A percentile compares a stretch with the other conserved stretches of the same genome.
Conservation (phyloP, 2,797 vertebrate genomes). For the Thalassophryne amazonica region DNA sequence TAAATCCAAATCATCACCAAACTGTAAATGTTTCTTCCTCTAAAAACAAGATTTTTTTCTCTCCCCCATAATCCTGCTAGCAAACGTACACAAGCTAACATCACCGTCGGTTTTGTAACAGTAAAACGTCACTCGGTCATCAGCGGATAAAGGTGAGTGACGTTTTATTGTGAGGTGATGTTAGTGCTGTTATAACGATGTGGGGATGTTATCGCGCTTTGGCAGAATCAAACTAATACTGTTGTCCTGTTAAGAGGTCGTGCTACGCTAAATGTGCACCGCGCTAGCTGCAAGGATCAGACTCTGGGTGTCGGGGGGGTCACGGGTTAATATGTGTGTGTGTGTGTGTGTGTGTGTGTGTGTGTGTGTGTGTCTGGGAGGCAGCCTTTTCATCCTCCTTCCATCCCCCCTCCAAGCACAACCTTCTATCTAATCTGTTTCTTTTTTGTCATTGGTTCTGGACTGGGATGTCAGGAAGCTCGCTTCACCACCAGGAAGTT, state of each 20-base stretch:
- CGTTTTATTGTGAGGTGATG: background rate
- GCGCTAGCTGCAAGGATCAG: conserved; percentile 65
- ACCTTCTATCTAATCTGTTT: conserved; percentile 44
- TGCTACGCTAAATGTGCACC: conserved; percentile 59
- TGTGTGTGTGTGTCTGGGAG: conserved; percentile 62
- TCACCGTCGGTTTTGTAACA: no score
- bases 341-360: conserved; percentile 11
- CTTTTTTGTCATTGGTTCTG: conserved; percentile 46
- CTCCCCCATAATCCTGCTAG: no score
- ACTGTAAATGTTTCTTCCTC: no score
- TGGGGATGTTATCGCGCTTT: conserved; percentile 50
- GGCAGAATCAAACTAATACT: conserved; percentile 67
- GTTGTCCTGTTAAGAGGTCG: conserved; percentile 56
- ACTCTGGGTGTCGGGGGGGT: conserved; percentile 17
- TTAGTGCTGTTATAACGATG: conserved; percentile 23
- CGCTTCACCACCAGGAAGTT: background rate
- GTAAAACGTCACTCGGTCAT: background rate
- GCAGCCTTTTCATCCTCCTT: conserved; percentile 43
- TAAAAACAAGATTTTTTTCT: no score
- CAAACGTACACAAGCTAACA: no score
- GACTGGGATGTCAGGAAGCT: conserved; percentile 39
- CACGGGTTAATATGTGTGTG: background rate
- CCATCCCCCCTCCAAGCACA: conserved; percentile 43
- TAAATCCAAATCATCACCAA: no score
- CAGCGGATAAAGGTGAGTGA: background rate